Percentiles rank a stretch among this genome's conserved stretches.
Conservation (phyloP, 2,888 invertebrate species). For the Agonopterix alstromeriana region DNA sequence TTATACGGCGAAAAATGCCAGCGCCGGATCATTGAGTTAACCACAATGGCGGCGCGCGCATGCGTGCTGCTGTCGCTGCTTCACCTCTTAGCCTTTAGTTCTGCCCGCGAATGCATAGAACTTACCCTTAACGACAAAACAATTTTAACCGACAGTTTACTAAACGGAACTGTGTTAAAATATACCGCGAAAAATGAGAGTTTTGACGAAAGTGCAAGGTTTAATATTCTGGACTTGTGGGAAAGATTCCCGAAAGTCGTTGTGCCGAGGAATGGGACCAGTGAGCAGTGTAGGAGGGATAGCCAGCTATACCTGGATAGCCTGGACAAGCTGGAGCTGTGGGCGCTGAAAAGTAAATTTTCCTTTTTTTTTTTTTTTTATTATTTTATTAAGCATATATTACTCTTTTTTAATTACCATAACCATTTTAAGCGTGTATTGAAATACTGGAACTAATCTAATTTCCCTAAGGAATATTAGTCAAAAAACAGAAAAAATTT, state of each 20-base stretch:
- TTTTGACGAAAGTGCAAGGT: constrained; percentile 33
- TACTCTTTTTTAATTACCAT: neutral
- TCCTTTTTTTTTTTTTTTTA: neutral
- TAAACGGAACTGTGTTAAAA: constrained; percentile 53
- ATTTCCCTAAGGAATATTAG: too few relatives aligned
- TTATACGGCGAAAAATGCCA: constrained; percentile 17
- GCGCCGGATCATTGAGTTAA: constrained; percentile 43
- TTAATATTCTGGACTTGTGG: constrained; percentile 56
- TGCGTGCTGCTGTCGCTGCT: constrained; percentile 46
- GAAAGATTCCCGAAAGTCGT: constrained; percentile 58
- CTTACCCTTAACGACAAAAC: constrained; percentile 50
- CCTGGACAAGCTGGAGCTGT: constrained; percentile 58
- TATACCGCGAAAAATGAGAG: constrained; percentile 42
- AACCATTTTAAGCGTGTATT: neutral
- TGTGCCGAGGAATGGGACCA: constrained; percentile 63
- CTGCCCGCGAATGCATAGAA: constrained; percentile 59
- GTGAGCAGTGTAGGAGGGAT: constrained; percentile 62
- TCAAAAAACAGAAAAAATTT: too few relatives aligned
- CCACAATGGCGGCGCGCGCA: constrained; percentile 63
- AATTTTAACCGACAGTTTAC: constrained; percentile 39
- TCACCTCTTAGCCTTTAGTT: constrained; percentile 30
- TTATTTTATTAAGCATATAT: neutral
- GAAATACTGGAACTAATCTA: neutral
- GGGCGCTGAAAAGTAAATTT: constrained; percentile 75
- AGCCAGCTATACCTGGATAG: constrained; percentile 51